Evolutionary conservation across 2,888 invertebrate species (phyloP), one percentile per base, ranked within the genome.

Genomic region (Heliconius erato): DNA sequence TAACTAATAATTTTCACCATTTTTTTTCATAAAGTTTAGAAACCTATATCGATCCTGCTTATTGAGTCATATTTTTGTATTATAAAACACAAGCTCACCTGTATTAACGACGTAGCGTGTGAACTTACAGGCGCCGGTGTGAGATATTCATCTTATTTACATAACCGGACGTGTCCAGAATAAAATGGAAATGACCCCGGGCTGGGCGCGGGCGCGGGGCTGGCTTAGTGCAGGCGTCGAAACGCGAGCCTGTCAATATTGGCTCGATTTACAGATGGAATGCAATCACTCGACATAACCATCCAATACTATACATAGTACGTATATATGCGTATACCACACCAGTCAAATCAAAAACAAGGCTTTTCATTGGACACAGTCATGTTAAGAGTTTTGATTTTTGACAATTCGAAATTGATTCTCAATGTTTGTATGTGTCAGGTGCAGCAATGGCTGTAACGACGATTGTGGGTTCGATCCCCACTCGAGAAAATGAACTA

Each of bases 131-230:
- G 80, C 84, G 80, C 85, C 81, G 83, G 83, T 84, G 83, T 82
- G 84, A 84, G 85, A 84, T 86, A 82, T 85, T 84, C 79, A 79
- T 82, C 87, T 86, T 88, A 94, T 95, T 95, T 93, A 92, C 95
- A 95, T 95, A 92, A 91, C 91, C 91, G 94, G 93, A 95, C 95
- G 95, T 95, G 95, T 90, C 89, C 90, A 89, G 95, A 95, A 95
- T 95, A 95, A 94, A 92, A 94, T 95, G 94, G 92, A 94, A 95
- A 95, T 94, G 92, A 91, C 92, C 91, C 85, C 83, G 76, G 79
- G 84, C 81, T n/a, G 71, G 71, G 28, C 28, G 1, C 9, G 40
- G 40, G 72, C 16, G 72, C 74, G 65, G 77, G 77, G 84, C 72
- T 80, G 80, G 79, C 78, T 54, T 74, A 82, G 85, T 81, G 84